A percentile compares a stretch with the other conserved stretches of the same genome.
Evolutionary conservation across 2,113 vertebrate species (phyloP).

Genomic region (Ciconia stormi): DNA sequence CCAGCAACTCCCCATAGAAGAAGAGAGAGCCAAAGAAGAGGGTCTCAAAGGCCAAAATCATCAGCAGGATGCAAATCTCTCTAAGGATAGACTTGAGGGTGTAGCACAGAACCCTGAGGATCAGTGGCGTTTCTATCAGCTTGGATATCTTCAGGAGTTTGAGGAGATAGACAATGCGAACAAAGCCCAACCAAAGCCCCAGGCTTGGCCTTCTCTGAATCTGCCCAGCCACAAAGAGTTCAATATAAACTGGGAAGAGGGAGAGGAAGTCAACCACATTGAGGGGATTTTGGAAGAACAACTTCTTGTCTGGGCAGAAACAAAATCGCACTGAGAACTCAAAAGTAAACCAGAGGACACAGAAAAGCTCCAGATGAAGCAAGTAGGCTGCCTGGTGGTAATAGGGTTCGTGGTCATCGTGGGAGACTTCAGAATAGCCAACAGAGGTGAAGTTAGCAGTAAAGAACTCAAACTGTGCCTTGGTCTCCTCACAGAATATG

Average conservation of each 20-base stretch:
- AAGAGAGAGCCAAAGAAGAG: slow-evolving; percentile 56
- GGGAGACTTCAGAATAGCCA: background rate
- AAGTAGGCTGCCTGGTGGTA: background rate
- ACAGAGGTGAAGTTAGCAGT: background rate
- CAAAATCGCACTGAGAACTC: slow-evolving; percentile 35
- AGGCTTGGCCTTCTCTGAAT: background rate
- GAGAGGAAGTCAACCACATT: slow-evolving; percentile 45
- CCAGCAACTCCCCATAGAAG: slow-evolving; percentile 38
- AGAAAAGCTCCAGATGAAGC: slow-evolving; percentile 52
- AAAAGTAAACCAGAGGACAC: slow-evolving; percentile 53
- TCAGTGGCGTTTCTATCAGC: slow-evolving; percentile 44
- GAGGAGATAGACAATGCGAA: slow-evolving; percentile 10
- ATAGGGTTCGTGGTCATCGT: background rate
- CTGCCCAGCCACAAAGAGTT: background rate
- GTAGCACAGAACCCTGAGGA: slow-evolving; percentile 31
- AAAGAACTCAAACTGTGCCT: slow-evolving; percentile 40
- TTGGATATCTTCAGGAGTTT: slow-evolving; percentile 49
- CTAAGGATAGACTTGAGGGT: slow-evolving; percentile 26
- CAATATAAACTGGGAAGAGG: slow-evolving; percentile 47
- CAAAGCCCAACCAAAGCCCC: background rate
- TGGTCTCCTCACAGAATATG: slow-evolving; percentile 54
- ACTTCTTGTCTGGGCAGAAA: slow-evolving; percentile 54
- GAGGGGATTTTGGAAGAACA: slow-evolving; percentile 49
- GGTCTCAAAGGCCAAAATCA: slow-evolving; percentile 43
- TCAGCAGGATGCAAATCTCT: slow-evolving; percentile 40